phyloP scores from a whole-genome alignment of 2,888 invertebrate genomes.

The Caenorhabditis sinica region DNA sequence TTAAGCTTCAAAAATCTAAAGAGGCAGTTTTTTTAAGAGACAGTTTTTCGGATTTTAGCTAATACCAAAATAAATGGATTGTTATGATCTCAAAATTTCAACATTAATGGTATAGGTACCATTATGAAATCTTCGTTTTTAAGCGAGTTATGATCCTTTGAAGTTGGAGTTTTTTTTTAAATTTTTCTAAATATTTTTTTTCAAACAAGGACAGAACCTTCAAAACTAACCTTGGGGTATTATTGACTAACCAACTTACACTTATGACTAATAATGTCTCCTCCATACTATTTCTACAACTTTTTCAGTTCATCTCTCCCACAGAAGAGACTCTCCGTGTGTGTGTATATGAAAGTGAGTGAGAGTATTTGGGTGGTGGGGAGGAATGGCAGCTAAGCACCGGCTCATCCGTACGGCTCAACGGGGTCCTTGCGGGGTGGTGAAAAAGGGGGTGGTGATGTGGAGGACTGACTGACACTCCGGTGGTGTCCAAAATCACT shows the following conservation, averaged over 20 bases:
- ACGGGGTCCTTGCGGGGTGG: constrained; percentile 47
- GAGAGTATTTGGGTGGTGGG: constrained; percentile 50
- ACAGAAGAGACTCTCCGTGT: background rate
- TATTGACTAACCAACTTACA: constrained; percentile 37
- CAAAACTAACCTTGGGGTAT: background rate
- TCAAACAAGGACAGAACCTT: background rate
- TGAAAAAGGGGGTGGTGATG: background rate
- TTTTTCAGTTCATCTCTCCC: background rate
- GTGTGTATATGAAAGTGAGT: constrained; percentile 12
- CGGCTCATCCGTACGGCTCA: constrained; percentile 69
- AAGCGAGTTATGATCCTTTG: background rate
- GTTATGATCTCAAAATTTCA: no score
- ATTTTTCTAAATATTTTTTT: background rate
- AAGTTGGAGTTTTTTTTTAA: background rate
- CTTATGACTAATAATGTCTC: constrained; percentile 22
- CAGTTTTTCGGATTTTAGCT: no score
- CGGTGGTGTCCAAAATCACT: constrained; percentile 29
- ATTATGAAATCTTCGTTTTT: background rate
- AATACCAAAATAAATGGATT: no score
- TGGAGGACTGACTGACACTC: background rate
- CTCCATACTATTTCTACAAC: background rate
- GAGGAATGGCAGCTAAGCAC: constrained; percentile 67
- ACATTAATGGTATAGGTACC: background rate
- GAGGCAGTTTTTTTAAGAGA: no score
- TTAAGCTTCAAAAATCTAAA: no score